phyloP scores from a whole-genome alignment of 2,888 invertebrate species.

The Harmothoe impar region DNA sequence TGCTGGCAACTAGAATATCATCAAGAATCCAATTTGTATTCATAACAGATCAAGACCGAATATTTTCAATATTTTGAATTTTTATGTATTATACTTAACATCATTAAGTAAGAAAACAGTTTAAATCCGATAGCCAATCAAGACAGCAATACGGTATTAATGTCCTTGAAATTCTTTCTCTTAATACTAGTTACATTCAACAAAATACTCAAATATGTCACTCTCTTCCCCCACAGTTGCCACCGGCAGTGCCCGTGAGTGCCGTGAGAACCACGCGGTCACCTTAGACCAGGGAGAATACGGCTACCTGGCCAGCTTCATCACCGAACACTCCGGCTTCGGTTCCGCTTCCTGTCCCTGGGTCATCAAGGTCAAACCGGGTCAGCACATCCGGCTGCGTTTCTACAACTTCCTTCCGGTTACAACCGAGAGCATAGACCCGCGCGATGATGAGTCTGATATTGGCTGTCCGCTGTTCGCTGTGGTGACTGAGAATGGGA shows the following conservation, averaged over 20 bases:
- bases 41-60: too few species aligned
- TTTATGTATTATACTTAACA: too few species aligned
- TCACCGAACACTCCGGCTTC: slow-evolving; percentile 42
- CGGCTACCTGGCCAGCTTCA: slow-evolving; percentile 62
- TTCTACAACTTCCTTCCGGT: slow-evolving; percentile 62
- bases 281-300: slow-evolving; percentile 10
- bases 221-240: slow-evolving; percentile 41
- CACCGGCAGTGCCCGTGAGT: slow-evolving; percentile 26
- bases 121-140: too few species aligned
- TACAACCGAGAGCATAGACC: slow-evolving; percentile 29
- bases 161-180: too few species aligned
- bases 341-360: slow-evolving; percentile 60
- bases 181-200: too few species aligned
- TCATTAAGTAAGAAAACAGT: too few species aligned
- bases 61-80: too few species aligned
- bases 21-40: too few species aligned
- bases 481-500: slow-evolving; percentile 24
- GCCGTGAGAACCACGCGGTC: slow-evolving; percentile 47
- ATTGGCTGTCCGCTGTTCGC: slow-evolving; percentile 56
- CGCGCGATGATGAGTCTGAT: slow-evolving; percentile 31
- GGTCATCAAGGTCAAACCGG: slow-evolving; percentile 32
- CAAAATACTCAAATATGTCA: too few species aligned
- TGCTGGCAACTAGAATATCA: too few species aligned
- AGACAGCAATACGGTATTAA: too few species aligned
- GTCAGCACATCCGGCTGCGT: slow-evolving; percentile 51